Evolutionary conservation across 2,888 invertebrate genomes (phyloP), one percentile per base, ranked within the genome.

Genomic region (Itoplectis maculator): DNA sequence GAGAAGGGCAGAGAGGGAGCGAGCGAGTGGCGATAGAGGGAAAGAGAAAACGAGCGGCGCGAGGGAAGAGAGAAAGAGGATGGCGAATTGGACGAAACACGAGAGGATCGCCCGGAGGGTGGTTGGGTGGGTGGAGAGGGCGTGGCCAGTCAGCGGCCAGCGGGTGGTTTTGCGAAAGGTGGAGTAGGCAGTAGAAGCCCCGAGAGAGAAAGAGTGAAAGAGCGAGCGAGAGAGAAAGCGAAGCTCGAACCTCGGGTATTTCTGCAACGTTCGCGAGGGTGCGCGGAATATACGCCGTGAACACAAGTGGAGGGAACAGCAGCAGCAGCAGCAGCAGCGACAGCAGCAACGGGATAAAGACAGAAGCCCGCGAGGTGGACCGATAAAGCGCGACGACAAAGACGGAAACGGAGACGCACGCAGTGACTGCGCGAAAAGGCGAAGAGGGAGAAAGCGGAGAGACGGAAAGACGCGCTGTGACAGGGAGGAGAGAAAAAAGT

Each of bases 131-230:
- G n/a, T n/a, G n/a, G n/a, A n/a, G n/a, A 76, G 79, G 82, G 82
- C 82, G 82, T 82, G 82, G 82, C 61, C 82, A 83, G 80, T 65
- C 68, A 72, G 63, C 88, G 88, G 87, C 88, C 90, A 89, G 79
- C 88, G 88, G 87, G 87, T 87, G 89, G 89, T 88, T 91, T 90
- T 88, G 79, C 88, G 86, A 89, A 88, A 88, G 89, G 68, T 20
- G 20, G n/a, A n/a, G 72, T 79, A 74, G 76, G 35, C 70, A 56
- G n/a, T 75, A 87, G 88, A 89, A 87, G 86, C 88, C 82, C 79
- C 86, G 88, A 63, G 49, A 65, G 63, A 81, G 73, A 61, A 47
- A 18, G 76, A 82, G 59, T 54, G 75, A 81, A 72, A 73, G 47
- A 73, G 54, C 35, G 77, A 78, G 49, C 40, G 74, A 83, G 35